These are phyloP conservation scores for Dasypogon diadema DNA, from an alignment of 2,888 invertebrate species.

Conservation along the genomic window DNA sequence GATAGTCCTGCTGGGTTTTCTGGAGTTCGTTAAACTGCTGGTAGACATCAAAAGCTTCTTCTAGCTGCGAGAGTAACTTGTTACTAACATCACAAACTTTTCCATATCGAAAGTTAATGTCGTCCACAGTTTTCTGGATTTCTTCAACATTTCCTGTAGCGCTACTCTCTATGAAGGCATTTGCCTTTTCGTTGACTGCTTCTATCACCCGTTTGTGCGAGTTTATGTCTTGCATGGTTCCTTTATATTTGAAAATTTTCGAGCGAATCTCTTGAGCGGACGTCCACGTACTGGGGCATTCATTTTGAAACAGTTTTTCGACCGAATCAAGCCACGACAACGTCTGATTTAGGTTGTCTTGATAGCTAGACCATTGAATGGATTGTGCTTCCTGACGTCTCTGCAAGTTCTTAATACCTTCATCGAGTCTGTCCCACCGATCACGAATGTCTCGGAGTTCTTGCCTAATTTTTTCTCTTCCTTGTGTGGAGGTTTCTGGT, in stretches of 20 bases:
- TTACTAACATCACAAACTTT: conserved; percentile 76
- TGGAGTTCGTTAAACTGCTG: conserved; percentile 89
- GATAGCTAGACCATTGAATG: conserved; percentile 85
- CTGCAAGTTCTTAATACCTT: conserved; percentile 85
- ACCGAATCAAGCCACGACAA: conserved; percentile 88
- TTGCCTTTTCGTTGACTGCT: conserved; percentile 89
- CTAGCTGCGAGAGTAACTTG: conserved; percentile 78
- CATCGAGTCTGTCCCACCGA: conserved; percentile 89
- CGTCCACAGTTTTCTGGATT: conserved; percentile 77
- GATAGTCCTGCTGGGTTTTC: conserved; percentile 88
- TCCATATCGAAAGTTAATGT: conserved; percentile 83
- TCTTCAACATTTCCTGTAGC: conserved; percentile 67
- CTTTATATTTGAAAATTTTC: conserved; percentile 87
- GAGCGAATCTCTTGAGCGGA: conserved; percentile 88
- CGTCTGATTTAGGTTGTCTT: conserved; percentile 86
- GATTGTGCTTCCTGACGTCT: conserved; percentile 87
- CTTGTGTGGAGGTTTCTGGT: conserved; percentile 91
- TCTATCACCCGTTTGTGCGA: conserved; percentile 93
- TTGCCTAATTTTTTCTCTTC: conserved; percentile 88
- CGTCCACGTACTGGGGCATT: conserved; percentile 79
- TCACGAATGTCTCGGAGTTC: conserved; percentile 85
- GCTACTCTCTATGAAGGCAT: conserved; percentile 74
- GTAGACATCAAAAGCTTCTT: conserved; percentile 82
- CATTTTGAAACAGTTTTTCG: conserved; percentile 80
- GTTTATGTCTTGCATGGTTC: conserved; percentile 87